Evolutionary conservation across 2,888 invertebrate species (phyloP).

Genomic region (Eucriotettix oculatus): DNA sequence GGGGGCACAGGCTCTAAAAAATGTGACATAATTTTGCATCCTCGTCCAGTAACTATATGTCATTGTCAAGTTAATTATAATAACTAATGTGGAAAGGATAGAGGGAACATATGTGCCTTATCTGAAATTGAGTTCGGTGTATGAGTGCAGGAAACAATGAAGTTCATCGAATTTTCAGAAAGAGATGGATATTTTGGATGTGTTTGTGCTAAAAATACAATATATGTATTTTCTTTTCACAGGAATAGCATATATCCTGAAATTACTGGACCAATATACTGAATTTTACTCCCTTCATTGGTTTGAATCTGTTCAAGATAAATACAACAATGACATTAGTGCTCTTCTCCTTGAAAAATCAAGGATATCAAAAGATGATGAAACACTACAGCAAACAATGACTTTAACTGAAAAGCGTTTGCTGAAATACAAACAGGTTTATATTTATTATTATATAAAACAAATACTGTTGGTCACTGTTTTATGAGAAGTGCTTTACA

Average conservation of each 20-base stretch:
- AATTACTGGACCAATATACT: slow-evolving; percentile 67
- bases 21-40: too few relatives aligned
- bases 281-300: slow-evolving; percentile 89
- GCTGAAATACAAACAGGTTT: slow-evolving; percentile 44
- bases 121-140: too few relatives aligned
- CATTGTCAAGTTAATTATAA: too few relatives aligned
- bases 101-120: too few relatives aligned
- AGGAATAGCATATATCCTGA: slow-evolving; percentile 78
- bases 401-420: slow-evolving; percentile 76
- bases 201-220: not conserved
- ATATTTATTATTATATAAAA: not conserved
- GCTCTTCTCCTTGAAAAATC: slow-evolving; percentile 21
- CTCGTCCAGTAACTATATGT: too few relatives aligned
- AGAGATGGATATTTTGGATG: not conserved
- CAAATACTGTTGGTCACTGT: too few relatives aligned
- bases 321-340: slow-evolving; percentile 46
- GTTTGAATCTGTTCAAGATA: slow-evolving; percentile 74
- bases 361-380: slow-evolving; percentile 39
- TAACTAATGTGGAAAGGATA: too few relatives aligned
- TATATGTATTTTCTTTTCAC: slow-evolving; percentile 7
- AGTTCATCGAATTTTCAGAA: too few relatives aligned
- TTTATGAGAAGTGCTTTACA: too few relatives aligned
- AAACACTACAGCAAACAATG: slow-evolving; percentile 84
- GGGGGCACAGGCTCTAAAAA: too few relatives aligned
- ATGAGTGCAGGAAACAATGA: too few relatives aligned